These are phyloP conservation scores for Stenopsyche tienmushanensis DNA, from an alignment of 1,140 invertebrate species.

Conservation along the genomic window DNA sequence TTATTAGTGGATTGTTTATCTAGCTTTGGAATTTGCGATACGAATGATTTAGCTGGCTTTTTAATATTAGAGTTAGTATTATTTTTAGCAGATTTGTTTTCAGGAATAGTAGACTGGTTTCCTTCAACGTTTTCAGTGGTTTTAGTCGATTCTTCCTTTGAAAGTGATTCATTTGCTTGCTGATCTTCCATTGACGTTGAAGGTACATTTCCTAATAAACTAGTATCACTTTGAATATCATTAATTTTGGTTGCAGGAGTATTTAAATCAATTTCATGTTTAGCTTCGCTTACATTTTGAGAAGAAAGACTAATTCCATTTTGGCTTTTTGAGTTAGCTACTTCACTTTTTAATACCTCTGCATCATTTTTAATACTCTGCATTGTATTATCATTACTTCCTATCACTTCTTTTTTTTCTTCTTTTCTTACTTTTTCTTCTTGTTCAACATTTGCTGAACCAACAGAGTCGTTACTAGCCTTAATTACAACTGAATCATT, in stretches of 20 bases:
- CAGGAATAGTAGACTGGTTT: constrained; percentile 28
- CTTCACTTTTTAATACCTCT: not conserved
- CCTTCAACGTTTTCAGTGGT: constrained; percentile 1
- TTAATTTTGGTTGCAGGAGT: not conserved
- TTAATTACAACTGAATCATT: not conserved
- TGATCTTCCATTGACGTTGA: not conserved
- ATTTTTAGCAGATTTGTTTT: constrained; percentile 28
- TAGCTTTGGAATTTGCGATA: constrained; percentile 43
- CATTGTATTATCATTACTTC: not conserved
- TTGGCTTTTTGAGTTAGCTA: not conserved
- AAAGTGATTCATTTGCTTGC: not conserved
- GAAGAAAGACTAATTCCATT: too few relatives aligned
- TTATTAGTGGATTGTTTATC: constrained; percentile 35
- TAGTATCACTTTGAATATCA: not conserved
- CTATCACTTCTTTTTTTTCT: constrained; percentile 46
- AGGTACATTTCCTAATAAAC: not conserved
- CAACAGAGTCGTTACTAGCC: constrained; percentile 33
- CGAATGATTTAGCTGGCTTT: constrained; percentile 45
- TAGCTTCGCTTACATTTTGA: too few relatives aligned
- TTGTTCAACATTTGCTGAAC: constrained; percentile 39
- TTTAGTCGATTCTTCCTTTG: not conserved
- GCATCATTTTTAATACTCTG: not conserved
- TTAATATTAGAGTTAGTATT: constrained; percentile 14
- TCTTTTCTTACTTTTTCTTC: constrained; percentile 54
- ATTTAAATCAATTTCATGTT: too few relatives aligned